Percentiles rank a stretch among this genome's conserved stretches.
Conservation (phyloP, 2,888 invertebrate genomes). For the Nomada fabriciana region DNA sequence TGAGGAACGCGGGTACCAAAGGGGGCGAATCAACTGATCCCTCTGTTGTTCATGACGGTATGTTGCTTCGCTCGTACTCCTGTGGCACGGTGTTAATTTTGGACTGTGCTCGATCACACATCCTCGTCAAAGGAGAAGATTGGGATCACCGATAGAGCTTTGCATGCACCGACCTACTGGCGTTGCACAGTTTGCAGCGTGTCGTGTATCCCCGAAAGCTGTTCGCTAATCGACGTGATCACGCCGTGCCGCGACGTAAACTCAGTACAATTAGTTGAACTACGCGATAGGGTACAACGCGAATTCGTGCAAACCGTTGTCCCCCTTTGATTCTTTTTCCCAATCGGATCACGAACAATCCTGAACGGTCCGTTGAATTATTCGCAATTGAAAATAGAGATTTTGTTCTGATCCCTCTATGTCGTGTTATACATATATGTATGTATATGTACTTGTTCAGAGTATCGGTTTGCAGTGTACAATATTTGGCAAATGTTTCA, state of each 20-base stretch:
- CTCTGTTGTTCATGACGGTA: slow-evolving; percentile 56
- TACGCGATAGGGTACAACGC: slow-evolving; percentile 29
- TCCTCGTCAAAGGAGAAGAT: slow-evolving; percentile 66
- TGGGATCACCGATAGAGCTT: slow-evolving; percentile 59
- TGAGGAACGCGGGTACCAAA: slow-evolving; percentile 31
- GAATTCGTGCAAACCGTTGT: slow-evolving; percentile 11
- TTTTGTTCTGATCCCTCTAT: background rate
- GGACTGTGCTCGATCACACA: slow-evolving; percentile 60
- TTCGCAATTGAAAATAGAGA: background rate
- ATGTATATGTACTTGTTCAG: too few species aligned
- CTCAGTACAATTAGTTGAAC: slow-evolving; percentile 52
- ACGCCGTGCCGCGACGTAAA: slow-evolving; percentile 48
- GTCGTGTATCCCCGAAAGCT: slow-evolving; percentile 61
- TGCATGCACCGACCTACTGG: slow-evolving; percentile 60
- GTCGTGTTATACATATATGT: too few species aligned
- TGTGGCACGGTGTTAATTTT: slow-evolving; percentile 65
- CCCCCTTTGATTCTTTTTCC: background rate
- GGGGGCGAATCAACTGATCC: slow-evolving; percentile 48
- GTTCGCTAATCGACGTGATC: slow-evolving; percentile 55
- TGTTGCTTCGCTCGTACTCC: slow-evolving; percentile 48
- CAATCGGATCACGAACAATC: background rate
- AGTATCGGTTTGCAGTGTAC: too few species aligned
- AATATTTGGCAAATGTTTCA: too few species aligned
- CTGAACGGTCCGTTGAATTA: background rate
- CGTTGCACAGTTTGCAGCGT: slow-evolving; percentile 56